A percentile compares a stretch with the other conserved stretches of the same genome.
Evolutionary conservation across 2,113 vertebrate species (phyloP).

Genomic region (Myiozetetes cayanensis): DNA sequence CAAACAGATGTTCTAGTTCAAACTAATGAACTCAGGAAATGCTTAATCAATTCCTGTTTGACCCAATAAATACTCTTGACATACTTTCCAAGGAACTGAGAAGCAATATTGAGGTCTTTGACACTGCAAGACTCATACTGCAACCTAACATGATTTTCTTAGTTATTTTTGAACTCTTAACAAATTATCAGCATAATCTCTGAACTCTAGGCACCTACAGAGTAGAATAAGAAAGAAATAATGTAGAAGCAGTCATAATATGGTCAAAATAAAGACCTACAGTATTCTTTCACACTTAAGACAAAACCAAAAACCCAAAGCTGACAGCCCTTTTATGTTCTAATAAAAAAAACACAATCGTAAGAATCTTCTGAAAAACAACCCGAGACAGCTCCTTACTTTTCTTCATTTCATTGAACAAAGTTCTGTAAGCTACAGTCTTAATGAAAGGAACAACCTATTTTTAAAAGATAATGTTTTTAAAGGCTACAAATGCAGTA

Average conservation of each 20-base stretch:
- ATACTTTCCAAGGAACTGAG: not conserved
- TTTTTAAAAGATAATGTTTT: not conserved
- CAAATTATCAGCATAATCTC: not conserved
- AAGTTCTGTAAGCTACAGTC: not conserved
- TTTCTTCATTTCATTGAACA: not conserved
- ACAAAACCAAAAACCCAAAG: not conserved
- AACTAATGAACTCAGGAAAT: not conserved
- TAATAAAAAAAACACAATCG: not conserved
- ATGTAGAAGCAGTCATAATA: not conserved
- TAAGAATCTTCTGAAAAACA: not conserved
- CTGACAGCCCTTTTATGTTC: not conserved
- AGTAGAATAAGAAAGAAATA: not conserved
- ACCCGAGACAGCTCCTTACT: not conserved
- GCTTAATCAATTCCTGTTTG: not conserved
- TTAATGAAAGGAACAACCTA: not conserved
- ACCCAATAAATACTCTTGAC: not conserved
- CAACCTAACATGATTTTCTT: not conserved
- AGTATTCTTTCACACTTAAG: not conserved
- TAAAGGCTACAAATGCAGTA: not conserved
- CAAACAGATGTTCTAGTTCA: not conserved
- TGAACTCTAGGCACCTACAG: not conserved
- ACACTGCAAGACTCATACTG: not conserved
- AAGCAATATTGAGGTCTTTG: not conserved
- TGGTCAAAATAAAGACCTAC: not conserved
- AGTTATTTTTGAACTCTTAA: not conserved